phyloP scores from a whole-genome alignment of 2,797 vertebrate species.

The Karalla daura region DNA sequence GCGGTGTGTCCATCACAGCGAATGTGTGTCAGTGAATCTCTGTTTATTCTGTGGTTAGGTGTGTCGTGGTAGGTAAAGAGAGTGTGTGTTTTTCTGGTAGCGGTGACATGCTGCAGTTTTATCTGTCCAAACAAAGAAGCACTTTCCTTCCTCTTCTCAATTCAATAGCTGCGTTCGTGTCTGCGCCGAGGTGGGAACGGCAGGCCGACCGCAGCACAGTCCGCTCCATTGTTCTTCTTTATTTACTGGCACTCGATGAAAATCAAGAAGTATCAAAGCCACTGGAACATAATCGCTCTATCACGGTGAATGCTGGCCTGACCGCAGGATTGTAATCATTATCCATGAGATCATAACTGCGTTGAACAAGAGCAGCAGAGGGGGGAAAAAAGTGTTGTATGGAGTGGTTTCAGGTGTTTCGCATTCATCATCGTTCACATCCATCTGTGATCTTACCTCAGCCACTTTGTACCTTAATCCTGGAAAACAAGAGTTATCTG shows the following conservation, averaged over 20 bases:
- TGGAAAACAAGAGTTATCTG: too few relatives aligned
- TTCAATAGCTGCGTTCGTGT: slow-evolving; percentile 79
- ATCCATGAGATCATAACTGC: slow-evolving; percentile 33
- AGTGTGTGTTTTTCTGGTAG: slow-evolving; percentile 40
- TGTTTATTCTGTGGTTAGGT: slow-evolving; percentile 16
- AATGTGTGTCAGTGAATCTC: background rate
- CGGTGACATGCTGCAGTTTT: slow-evolving; percentile 61
- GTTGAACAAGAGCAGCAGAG: slow-evolving; percentile 1
- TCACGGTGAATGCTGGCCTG: slow-evolving; percentile 35
- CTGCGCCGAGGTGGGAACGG: slow-evolving; percentile 73
- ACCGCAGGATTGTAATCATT: slow-evolving; percentile 56
- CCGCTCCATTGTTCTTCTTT: slow-evolving; percentile 80
- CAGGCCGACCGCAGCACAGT: slow-evolving; percentile 76
- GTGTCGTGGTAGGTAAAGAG: background rate
- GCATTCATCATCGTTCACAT: background rate
- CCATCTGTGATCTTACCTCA: too few relatives aligned
- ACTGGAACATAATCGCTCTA: slow-evolving; percentile 53
- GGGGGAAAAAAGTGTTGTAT: background rate
- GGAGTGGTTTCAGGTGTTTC: background rate
- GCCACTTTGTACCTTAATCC: too few relatives aligned
- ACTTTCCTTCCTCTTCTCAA: slow-evolving; percentile 86
- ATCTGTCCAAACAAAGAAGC: slow-evolving; percentile 84
- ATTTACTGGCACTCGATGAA: slow-evolving; percentile 81
- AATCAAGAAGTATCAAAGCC: slow-evolving; percentile 84
- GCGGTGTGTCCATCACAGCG: too few relatives aligned